A percentile compares a stretch with the other conserved stretches of the same genome.
phyloP scores from a whole-genome alignment of 2,113 vertebrate genomes.

The Butorides virescens region DNA sequence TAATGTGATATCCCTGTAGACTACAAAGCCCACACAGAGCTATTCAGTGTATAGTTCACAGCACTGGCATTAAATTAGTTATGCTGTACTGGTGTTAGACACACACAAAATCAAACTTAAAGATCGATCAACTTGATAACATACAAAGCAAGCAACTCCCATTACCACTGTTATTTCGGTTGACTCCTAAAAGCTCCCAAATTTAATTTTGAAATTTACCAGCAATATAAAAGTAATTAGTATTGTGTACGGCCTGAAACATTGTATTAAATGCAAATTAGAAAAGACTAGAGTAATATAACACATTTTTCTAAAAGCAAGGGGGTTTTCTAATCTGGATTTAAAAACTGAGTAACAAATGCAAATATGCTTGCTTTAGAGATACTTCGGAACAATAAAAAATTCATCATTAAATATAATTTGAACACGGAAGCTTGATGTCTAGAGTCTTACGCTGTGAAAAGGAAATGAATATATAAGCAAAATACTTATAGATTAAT shows the following conservation, averaged over 20 bases:
- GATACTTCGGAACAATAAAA: background rate
- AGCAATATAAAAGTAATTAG: conserved; percentile 58
- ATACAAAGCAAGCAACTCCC: conserved; percentile 73
- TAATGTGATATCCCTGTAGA: conserved; percentile 99
- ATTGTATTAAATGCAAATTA: conserved; percentile 49
- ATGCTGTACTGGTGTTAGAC: conserved; percentile 79
- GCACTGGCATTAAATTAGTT: conserved; percentile 94
- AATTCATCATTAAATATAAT: background rate
- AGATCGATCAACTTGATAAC: conserved; percentile 82
- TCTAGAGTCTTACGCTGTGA: background rate
- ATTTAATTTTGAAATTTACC: conserved; percentile 56
- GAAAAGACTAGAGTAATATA: background rate
- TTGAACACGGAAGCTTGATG: background rate
- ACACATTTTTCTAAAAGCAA: background rate
- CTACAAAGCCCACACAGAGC: conserved; percentile 91
- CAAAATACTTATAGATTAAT: background rate
- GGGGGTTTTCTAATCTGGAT: background rate
- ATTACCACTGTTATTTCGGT: conserved; percentile 52
- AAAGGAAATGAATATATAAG: background rate
- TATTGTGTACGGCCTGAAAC: conserved; percentile 25
- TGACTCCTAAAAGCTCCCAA: conserved; percentile 41
- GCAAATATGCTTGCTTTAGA: background rate
- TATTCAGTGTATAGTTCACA: conserved; percentile 96
- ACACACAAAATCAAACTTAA: conserved; percentile 76
- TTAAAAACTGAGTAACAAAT: conserved; percentile 20